phyloP scores from a whole-genome alignment of 2,888 invertebrate genomes.

The Camponotus fellah region DNA sequence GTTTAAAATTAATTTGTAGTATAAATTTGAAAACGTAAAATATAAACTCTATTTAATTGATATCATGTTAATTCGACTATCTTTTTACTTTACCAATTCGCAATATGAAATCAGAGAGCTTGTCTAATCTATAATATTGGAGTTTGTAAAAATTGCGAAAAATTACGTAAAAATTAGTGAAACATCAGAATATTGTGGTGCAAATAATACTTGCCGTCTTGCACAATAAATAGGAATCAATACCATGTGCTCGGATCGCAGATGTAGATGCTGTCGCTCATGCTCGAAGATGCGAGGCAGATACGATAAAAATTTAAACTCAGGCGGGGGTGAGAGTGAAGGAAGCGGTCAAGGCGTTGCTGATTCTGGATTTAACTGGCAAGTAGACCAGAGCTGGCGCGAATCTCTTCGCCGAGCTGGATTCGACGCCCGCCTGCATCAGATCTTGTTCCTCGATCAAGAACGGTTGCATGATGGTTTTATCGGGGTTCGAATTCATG shows the following conservation, averaged over 20 bases:
- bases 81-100: not conserved
- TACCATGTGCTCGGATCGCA: conserved; percentile 81
- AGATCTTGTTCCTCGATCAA: conserved; percentile 91
- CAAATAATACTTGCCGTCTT: conserved; percentile 66
- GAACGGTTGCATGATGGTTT: conserved; percentile 97
- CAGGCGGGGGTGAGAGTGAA: conserved; percentile 98
- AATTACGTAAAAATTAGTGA: conserved; percentile 27
- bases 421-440: conserved; percentile 79
- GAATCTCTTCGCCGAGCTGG: conserved; percentile 88
- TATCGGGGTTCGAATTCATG: conserved; percentile 84
- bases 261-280: conserved; percentile 63
- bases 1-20: not conserved
- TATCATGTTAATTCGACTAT: not conserved
- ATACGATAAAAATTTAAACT: conserved; percentile 70
- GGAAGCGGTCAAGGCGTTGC: conserved; percentile 95
- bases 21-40: not conserved
- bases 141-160: conserved; percentile 28
- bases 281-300: not conserved
- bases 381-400: conserved; percentile 97
- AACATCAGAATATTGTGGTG: conserved; percentile 34
- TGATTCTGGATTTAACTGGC: conserved; percentile 95
- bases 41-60: not conserved
- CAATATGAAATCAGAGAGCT: not conserved
- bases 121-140: conserved; percentile 22
- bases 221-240: conserved; percentile 80